phyloP scores from a whole-genome alignment of 2,113 vertebrate species.

The Calyptommatus sinebrachiatus region DNA sequence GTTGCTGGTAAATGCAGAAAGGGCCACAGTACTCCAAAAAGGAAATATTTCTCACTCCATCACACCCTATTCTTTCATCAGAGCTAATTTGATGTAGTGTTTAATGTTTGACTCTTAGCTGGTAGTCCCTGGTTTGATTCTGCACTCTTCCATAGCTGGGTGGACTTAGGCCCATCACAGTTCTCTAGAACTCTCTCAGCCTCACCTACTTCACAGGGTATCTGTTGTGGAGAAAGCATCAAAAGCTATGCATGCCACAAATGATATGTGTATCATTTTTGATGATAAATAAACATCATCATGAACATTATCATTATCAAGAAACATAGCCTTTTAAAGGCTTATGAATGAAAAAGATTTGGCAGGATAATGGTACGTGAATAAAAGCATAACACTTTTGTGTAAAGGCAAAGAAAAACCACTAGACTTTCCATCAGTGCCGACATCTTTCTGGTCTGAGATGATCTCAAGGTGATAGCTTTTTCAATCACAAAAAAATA shows the following conservation, averaged over 20 bases:
- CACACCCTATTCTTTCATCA: not conserved
- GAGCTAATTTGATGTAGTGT: no score
- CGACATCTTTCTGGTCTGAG: not conserved
- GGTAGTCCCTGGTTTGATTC: no score
- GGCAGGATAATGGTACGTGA: not conserved
- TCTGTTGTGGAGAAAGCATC: no score
- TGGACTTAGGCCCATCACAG: no score
- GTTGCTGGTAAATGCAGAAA: no score
- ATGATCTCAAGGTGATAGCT: conserved; percentile 4
- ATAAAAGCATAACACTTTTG: not conserved
- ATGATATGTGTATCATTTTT: no score
- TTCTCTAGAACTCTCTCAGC: no score
- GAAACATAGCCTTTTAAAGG: not conserved
- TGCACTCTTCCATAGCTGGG: no score
- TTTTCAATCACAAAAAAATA: conserved; percentile 9
- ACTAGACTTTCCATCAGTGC: not conserved
- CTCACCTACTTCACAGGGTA: no score
- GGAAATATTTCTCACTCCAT: not conserved
- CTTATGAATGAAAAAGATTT: not conserved
- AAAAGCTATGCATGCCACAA: no score
- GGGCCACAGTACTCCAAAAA: not conserved
- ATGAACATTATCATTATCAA: not conserved
- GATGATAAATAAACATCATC: not conserved
- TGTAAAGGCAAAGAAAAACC: not conserved
- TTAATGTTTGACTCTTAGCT: no score